These are phyloP conservation scores for Syrphus vitripennis DNA, from an alignment of 2,888 invertebrate species.

Conservation along the genomic window DNA sequence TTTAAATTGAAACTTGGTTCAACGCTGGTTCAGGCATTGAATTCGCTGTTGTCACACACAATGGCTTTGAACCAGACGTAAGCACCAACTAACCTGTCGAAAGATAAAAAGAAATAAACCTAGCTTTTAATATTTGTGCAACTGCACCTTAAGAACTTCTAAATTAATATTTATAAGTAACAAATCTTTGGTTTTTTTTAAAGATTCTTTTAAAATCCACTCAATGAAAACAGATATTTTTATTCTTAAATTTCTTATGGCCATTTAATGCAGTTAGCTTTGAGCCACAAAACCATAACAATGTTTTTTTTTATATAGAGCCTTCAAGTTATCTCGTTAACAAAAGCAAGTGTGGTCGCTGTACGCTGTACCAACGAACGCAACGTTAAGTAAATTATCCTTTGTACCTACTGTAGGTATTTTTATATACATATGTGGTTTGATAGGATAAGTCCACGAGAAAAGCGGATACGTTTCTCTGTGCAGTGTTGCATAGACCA, in stretches of 20 bases:
- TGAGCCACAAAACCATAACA: slow-evolving; percentile 13
- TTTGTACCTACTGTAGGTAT: no score
- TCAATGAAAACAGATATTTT: background rate
- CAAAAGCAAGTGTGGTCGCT: slow-evolving; percentile 31
- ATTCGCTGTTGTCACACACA: no score
- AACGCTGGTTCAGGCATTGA: no score
- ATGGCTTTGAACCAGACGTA: no score
- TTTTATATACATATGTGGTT: background rate
- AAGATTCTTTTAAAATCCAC: background rate
- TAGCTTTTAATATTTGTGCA: no score
- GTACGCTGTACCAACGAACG: background rate
- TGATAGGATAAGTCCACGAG: slow-evolving; percentile 46
- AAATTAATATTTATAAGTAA: no score
- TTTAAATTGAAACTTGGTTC: no score
- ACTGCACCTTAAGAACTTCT: no score
- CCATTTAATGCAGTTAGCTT: background rate
- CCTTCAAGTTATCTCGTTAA: slow-evolving; percentile 29
- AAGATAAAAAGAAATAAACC: no score
- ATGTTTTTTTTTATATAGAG: slow-evolving; percentile 15
- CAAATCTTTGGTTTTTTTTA: no score
- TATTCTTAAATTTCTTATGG: background rate
- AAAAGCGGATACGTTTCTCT: slow-evolving; percentile 41
- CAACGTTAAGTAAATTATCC: slow-evolving; percentile 20
- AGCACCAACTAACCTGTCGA: no score
- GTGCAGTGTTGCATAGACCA: slow-evolving; percentile 23